A percentile compares a stretch with the other conserved stretches of the same genome.
These are phyloP conservation scores for Leucophenga varia DNA, from an alignment of 1,140 invertebrate species.

Conservation along the genomic window DNA sequence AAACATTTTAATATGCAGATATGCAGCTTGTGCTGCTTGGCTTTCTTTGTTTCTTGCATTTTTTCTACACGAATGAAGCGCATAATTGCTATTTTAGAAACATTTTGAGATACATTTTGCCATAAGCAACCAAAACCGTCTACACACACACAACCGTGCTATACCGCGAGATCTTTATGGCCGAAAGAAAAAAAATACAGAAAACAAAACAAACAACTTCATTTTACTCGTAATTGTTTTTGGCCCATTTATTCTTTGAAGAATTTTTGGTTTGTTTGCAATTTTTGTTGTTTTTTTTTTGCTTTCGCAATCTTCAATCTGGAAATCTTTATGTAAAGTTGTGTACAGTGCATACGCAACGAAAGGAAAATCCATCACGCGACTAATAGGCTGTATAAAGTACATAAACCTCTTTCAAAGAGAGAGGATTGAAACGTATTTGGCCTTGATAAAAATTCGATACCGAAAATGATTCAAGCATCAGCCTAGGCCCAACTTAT, in stretches of 20 bases:
- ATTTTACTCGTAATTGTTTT: conserved; percentile 23
- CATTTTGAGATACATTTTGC: conserved; percentile 11
- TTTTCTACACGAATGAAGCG: conserved; percentile 47
- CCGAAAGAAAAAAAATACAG: background rate
- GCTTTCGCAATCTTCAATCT: too few species aligned
- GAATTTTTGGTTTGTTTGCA: conserved; percentile 32
- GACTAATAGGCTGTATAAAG: too few species aligned
- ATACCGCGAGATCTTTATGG: too few species aligned
- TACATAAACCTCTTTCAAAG: too few species aligned
- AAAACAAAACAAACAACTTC: conserved; percentile 29
- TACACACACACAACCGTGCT: too few species aligned
- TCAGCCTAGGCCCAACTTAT: too few species aligned
- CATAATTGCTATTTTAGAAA: conserved; percentile 36
- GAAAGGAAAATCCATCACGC: conserved; percentile 49
- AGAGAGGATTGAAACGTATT: too few species aligned
- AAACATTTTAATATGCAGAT: conserved; percentile 19
- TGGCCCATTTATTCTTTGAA: conserved; percentile 21
- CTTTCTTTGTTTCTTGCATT: too few species aligned
- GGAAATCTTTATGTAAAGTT: background rate
- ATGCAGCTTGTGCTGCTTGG: conserved; percentile 24
- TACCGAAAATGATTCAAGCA: too few species aligned
- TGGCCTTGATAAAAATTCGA: too few species aligned
- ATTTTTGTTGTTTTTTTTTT: conserved; percentile 5
- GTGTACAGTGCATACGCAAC: conserved; percentile 23
- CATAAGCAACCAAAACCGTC: conserved; percentile 5